These are phyloP conservation scores for Anolis carolinensis DNA, from an alignment of 2,113 vertebrate genomes.

Conservation along the genomic window DNA sequence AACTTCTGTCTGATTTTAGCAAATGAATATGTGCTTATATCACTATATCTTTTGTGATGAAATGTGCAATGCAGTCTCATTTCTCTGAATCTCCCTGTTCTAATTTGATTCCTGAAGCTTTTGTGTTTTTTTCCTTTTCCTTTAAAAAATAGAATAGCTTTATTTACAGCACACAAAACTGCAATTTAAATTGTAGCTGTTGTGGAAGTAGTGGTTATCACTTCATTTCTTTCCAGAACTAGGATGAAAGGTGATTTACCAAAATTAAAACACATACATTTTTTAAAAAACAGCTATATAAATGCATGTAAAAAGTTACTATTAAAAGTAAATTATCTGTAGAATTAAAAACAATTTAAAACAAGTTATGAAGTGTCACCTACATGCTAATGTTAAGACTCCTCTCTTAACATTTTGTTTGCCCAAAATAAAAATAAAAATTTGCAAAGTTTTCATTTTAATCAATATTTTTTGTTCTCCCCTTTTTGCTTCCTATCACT, in stretches of 20 bases:
- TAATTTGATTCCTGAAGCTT: neutral
- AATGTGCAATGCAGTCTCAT: neutral
- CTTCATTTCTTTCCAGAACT: too few species aligned
- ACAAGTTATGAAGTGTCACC: neutral
- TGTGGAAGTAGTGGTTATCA: too few species aligned
- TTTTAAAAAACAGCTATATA: too few species aligned
- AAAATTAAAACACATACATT: too few species aligned
- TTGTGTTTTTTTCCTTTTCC: neutral
- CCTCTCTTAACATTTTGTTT: neutral
- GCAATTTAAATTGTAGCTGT: neutral
- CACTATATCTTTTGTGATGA: neutral
- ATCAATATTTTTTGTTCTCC: neutral
- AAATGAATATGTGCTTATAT: neutral
- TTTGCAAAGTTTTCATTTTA: neutral
- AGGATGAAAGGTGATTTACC: neutral
- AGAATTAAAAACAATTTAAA: neutral
- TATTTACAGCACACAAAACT: neutral
- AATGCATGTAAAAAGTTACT: too few species aligned
- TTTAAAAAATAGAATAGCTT: neutral
- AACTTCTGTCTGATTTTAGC: neutral
- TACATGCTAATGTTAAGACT: too few species aligned
- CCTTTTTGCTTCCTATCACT: neutral
- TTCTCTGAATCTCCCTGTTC: neutral
- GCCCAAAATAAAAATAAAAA: neutral
- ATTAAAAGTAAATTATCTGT: neutral